These are phyloP conservation scores for Cygnus buccinator DNA, from an alignment of 2,113 vertebrate genomes.

Conservation along the genomic window DNA sequence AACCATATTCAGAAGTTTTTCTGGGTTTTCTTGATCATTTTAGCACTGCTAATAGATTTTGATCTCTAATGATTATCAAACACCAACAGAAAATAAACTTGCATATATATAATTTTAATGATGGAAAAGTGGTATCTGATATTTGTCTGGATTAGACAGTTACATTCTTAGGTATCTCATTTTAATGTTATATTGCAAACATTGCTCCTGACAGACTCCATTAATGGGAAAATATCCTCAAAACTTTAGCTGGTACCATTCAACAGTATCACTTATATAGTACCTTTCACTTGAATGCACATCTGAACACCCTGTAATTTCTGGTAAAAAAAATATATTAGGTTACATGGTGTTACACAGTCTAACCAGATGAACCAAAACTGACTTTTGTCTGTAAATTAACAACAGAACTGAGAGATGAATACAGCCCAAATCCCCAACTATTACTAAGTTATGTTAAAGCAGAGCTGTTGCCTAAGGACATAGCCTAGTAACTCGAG, in stretches of 20 bases:
- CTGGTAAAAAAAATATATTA: background rate
- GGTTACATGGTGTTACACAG: background rate
- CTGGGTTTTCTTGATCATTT: background rate
- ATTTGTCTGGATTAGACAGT: background rate
- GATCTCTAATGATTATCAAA: background rate
- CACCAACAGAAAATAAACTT: background rate
- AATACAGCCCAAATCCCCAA: background rate
- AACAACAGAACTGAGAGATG: background rate
- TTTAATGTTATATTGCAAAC: background rate
- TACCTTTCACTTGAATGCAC: background rate
- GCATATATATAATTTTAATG: background rate
- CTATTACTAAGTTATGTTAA: background rate
- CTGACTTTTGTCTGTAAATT: background rate
- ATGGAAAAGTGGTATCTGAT: background rate
- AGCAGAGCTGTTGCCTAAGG: background rate
- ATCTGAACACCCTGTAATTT: background rate
- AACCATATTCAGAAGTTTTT: background rate
- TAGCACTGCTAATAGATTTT: background rate
- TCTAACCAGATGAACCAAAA: background rate
- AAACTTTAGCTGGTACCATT: background rate
- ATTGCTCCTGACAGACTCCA: background rate
- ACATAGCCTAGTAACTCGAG: rapidly evolving
- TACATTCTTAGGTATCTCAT: background rate
- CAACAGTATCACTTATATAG: background rate
- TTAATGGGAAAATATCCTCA: background rate